phyloP scores from a whole-genome alignment of 2,888 invertebrate genomes.

The Euphydryas editha region DNA sequence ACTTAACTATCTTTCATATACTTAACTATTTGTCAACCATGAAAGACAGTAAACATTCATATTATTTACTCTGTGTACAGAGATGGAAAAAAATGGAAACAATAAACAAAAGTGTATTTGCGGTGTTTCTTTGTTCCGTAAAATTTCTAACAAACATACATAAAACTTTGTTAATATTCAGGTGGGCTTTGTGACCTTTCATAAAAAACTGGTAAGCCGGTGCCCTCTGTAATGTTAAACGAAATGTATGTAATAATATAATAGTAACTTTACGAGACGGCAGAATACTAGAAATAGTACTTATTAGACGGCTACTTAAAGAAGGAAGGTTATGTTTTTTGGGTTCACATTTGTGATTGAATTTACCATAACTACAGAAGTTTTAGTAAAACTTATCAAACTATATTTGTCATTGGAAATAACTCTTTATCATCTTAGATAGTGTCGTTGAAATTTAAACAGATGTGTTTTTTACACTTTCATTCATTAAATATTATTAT shows the following conservation, averaged over 20 bases:
- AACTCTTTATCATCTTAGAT: no score
- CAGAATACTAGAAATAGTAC: neutral
- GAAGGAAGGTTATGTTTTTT: neutral
- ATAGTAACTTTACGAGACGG: neutral
- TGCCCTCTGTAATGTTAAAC: neutral
- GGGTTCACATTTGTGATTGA: no score
- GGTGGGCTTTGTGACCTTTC: conserved; percentile 23
- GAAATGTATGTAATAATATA: conserved; percentile 1
- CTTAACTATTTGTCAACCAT: neutral
- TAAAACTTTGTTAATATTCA: conserved; percentile 35
- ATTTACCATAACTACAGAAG: no score
- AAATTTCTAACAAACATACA: conserved; percentile 25
- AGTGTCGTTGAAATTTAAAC: no score
- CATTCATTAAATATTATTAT: no score
- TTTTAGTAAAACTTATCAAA: no score
- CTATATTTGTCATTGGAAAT: no score
- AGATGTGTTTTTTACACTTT: no score
- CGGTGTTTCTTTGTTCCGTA: conserved; percentile 18
- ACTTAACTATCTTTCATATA: no score
- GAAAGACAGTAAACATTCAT: neutral
- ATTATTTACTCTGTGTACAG: neutral
- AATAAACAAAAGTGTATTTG: conserved; percentile 23
- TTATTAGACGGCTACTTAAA: neutral
- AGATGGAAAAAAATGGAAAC: conserved; percentile 10
- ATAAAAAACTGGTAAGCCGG: conserved; percentile 19